Evolutionary conservation across 2,113 vertebrate species (phyloP).

Genomic region (Irena cyanogastra): DNA sequence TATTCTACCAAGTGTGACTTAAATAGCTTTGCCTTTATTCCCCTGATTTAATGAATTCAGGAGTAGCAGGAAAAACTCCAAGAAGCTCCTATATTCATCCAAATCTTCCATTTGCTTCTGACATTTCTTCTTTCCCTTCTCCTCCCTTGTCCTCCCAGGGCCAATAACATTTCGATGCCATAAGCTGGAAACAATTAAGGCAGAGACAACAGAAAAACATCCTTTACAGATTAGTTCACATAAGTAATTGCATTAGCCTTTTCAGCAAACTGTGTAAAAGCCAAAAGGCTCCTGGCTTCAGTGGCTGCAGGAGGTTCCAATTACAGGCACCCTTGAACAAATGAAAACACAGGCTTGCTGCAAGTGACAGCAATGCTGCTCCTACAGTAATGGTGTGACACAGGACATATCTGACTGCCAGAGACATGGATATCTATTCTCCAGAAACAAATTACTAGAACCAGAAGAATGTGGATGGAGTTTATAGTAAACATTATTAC

Average conservation of each 20-base stretch:
- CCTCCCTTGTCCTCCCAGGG: background rate
- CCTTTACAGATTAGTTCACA: conserved; percentile 25
- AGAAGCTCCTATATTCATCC: background rate
- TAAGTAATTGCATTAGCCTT: background rate
- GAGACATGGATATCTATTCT: background rate
- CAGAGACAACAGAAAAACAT: conserved; percentile 52
- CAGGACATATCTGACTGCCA: background rate
- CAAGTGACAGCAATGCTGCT: background rate
- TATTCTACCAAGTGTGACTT: background rate
- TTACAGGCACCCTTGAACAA: background rate
- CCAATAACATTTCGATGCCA: background rate
- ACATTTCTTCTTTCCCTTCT: background rate
- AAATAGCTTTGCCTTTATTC: background rate
- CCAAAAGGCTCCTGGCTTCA: conserved; percentile 38
- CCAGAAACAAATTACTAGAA: background rate
- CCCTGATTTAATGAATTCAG: background rate
- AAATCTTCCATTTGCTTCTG: background rate
- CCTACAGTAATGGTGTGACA: background rate
- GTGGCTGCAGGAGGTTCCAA: conserved; percentile 3
- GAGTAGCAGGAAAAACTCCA: background rate
- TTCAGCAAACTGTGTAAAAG: background rate
- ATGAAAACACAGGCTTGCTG: background rate
- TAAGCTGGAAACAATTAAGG: conserved; percentile 49
- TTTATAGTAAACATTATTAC: background rate
- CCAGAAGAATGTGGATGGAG: background rate